phyloP scores from a whole-genome alignment of 2,888 invertebrate species.

The Thelaira solivaga region DNA sequence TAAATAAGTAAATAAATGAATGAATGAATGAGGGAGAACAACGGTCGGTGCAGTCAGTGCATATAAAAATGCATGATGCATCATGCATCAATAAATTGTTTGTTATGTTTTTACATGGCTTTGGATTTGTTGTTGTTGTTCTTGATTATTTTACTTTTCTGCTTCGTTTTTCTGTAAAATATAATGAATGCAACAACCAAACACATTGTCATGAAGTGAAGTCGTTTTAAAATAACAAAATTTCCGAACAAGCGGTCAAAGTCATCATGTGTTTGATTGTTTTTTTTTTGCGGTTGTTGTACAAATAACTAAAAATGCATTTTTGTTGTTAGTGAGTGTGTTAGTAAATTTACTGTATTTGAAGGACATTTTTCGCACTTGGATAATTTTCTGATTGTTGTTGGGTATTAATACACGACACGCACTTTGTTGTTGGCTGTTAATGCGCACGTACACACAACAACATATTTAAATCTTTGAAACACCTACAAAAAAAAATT shows the following conservation, averaged over 20 bases:
- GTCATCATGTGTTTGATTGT: slow-evolving; percentile 55
- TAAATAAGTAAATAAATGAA: too few species aligned
- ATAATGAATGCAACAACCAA: slow-evolving; percentile 25
- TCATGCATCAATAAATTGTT: slow-evolving; percentile 57
- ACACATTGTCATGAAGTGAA: slow-evolving; percentile 52
- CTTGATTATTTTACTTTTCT: background rate
- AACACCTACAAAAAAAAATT: background rate
- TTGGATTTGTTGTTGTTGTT: background rate
- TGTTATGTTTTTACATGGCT: slow-evolving; percentile 37
- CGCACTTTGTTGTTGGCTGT: background rate
- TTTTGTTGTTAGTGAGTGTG: slow-evolving; percentile 5
- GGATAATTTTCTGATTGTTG: slow-evolving; percentile 34
- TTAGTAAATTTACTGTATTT: slow-evolving; percentile 29
- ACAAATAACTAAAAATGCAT: background rate
- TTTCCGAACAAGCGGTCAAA: slow-evolving; percentile 57
- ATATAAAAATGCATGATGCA: slow-evolving; percentile 39
- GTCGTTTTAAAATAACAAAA: slow-evolving; percentile 25
- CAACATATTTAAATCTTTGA: background rate
- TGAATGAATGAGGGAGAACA: background rate
- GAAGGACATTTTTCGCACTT: slow-evolving; percentile 61
- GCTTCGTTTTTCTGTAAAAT: slow-evolving; percentile 28
- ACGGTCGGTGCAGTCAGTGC: background rate
- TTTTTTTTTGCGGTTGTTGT: background rate
- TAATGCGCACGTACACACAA: background rate
- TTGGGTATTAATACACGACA: background rate